A percentile compares a stretch with the other conserved stretches of the same genome.
phyloP scores from a whole-genome alignment of 2,113 vertebrate genomes.

The Strix uralensis region DNA sequence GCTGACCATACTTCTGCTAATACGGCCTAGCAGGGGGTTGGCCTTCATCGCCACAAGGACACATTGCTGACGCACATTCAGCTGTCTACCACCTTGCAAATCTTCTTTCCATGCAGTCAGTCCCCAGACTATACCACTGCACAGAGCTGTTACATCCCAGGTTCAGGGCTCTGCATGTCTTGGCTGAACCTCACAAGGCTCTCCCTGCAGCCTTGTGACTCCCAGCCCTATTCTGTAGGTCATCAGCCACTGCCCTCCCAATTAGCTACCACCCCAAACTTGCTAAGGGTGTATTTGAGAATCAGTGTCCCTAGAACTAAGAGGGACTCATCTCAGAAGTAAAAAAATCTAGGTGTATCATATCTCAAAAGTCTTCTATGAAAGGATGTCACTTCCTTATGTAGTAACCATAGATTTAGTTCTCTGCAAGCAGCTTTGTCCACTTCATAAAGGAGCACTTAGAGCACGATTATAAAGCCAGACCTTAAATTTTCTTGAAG shows the following conservation, averaged over 20 bases:
- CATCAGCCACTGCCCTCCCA: not conserved
- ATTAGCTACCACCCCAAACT: not conserved
- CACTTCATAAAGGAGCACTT: not conserved
- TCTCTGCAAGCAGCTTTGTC: not conserved
- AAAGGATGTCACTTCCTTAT: not conserved
- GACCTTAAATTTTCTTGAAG: not conserved
- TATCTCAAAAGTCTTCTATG: not conserved
- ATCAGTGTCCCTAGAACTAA: not conserved
- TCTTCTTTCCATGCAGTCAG: not conserved
- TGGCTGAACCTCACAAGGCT: not conserved
- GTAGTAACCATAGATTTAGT: not conserved
- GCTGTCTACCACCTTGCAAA: not conserved
- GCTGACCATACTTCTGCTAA: accelerated
- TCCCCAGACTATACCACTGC: not conserved
- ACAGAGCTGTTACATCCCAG: not conserved
- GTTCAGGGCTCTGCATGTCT: not conserved
- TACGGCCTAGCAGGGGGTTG: not conserved
- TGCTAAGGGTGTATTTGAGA: not conserved
- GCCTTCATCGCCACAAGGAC: not conserved
- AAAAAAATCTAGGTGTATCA: not conserved
- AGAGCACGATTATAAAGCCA: not conserved
- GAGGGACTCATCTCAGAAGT: not conserved
- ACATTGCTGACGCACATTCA: accelerated
- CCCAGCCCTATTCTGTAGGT: not conserved
- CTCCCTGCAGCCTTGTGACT: not conserved